Evolutionary conservation across 2,113 vertebrate genomes (phyloP), one percentile per base, ranked within the genome.

Genomic region (Percopsis transmontana): DNA sequence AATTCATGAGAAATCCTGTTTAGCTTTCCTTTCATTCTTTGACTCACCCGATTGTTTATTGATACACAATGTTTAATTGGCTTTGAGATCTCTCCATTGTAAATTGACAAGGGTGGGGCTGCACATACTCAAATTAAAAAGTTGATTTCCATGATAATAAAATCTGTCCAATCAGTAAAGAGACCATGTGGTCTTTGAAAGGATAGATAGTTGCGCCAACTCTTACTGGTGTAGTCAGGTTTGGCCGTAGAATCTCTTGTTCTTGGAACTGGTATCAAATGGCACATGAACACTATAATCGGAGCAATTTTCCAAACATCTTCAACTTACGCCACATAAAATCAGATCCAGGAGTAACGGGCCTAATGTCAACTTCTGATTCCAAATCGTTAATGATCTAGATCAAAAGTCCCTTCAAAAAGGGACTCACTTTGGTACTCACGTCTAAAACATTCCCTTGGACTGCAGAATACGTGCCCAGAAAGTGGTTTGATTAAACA

Each of bases 61-160:
- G 64, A 72, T 60, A 61, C 60, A 59, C 68, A n/a, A n/a, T 70
- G 23, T 81, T 69, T 76, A 70, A 75, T 78, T 63, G 70, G 53
- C 65, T 65, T 62, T 69, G 65, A 72, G 75, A 68, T 80, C 57
- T 42, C 59, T 64, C 61, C 45, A 66, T 81, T 76, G 80, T 72
- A 52, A 76, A 76, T 38, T 41, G 53, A 74, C 71, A 60, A 77
- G 79, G 83, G 81, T 78, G 81, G 74, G 73, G 72, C 61, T 57
- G 67, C 76, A 88, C 73, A 84, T 84, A 85, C 88, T 76, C 68
- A 90, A 93, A 90, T 90, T 80, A 80, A 80, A 86, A 92, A 92
- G 90, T 94, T 85, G 76, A 92, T 94, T 92, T 94, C 91, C 92
- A 93, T 95, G 93, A 93, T 91, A 95, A 96, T 92, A 88, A 90